phyloP scores from a whole-genome alignment of 1,140 invertebrate genomes.

The Meloidogyne floridensis region DNA sequence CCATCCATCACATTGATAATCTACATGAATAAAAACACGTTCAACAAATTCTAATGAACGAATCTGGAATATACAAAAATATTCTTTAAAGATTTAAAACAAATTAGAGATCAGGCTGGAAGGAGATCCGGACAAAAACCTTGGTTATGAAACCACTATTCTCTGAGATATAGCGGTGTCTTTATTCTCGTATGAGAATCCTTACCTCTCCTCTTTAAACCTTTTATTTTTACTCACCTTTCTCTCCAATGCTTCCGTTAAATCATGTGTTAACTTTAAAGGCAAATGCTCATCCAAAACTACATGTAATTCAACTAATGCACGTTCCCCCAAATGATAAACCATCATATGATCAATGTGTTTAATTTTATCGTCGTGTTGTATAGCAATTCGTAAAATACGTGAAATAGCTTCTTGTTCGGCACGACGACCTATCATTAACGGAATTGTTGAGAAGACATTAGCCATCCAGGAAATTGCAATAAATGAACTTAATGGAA shows the following conservation, averaged over 20 bases:
- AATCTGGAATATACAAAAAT: constrained; percentile 17
- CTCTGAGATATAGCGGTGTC: no score
- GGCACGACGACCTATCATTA: constrained; percentile 47
- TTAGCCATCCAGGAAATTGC: constrained; percentile 53
- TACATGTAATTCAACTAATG: constrained; percentile 52
- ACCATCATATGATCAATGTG: constrained; percentile 49
- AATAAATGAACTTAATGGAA: constrained; percentile 46
- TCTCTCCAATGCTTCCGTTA: constrained; percentile 43
- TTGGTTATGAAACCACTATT: no score
- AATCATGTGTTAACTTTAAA: constrained; percentile 47
- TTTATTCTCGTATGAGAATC: no score
- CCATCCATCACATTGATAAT: constrained; percentile 50
- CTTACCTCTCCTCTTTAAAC: no score
- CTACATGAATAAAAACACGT: constrained; percentile 54
- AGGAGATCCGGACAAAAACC: no score
- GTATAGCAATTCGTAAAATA: constrained; percentile 45
- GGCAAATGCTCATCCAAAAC: constrained; percentile 51
- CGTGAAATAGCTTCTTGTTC: constrained; percentile 49
- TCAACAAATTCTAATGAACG: constrained; percentile 52
- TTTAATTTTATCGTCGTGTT: constrained; percentile 46
- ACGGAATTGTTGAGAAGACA: constrained; percentile 51
- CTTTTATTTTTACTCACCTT: constrained; percentile 15
- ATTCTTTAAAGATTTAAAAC: neutral
- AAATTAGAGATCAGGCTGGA: neutral
- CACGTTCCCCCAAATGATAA: constrained; percentile 53